Evolutionary conservation across 2,113 vertebrate genomes (phyloP).

Genomic region (Carettochelys insculpta): DNA sequence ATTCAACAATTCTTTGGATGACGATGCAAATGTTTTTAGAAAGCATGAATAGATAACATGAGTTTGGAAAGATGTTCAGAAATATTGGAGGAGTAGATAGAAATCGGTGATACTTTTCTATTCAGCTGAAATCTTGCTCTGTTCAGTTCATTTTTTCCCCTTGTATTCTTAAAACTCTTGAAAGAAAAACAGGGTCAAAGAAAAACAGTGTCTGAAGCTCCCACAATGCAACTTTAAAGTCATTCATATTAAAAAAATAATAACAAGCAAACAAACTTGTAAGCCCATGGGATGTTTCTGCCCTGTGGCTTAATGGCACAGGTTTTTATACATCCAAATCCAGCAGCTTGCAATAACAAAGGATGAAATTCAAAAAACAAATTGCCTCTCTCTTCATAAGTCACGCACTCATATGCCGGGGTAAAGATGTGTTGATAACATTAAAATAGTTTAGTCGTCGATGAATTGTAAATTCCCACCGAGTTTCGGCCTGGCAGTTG

Average conservation of each 20-base stretch:
- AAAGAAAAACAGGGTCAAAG: conserved; percentile 63
- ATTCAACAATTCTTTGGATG: background rate
- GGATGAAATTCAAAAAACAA: conserved; percentile 79
- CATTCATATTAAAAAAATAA: conserved; percentile 75
- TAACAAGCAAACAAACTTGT: conserved; percentile 76
- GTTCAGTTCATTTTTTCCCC: background rate
- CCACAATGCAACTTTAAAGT: conserved; percentile 74
- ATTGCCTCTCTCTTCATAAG: conserved; percentile 77
- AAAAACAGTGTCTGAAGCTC: conserved; percentile 71
- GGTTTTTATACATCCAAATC: conserved; percentile 81
- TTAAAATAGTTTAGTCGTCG: conserved; percentile 70
- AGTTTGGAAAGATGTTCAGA: background rate
- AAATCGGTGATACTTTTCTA: conserved; percentile 22
- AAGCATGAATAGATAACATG: background rate
- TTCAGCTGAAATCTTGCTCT: background rate
- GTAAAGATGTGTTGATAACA: conserved; percentile 78
- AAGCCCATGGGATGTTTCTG: conserved; percentile 71
- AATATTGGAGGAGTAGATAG: background rate
- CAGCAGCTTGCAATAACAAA: conserved; percentile 82
- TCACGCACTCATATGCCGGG: conserved; percentile 62
- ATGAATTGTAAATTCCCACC: conserved; percentile 78
- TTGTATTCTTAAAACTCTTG: conserved; percentile 55
- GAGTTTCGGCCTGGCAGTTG: conserved; percentile 62
- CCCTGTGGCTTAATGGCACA: conserved; percentile 76
- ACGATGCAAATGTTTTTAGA: background rate